Conservation (phyloP, 2,797 vertebrate genomes). For the Sebastes goodei region DNA sequence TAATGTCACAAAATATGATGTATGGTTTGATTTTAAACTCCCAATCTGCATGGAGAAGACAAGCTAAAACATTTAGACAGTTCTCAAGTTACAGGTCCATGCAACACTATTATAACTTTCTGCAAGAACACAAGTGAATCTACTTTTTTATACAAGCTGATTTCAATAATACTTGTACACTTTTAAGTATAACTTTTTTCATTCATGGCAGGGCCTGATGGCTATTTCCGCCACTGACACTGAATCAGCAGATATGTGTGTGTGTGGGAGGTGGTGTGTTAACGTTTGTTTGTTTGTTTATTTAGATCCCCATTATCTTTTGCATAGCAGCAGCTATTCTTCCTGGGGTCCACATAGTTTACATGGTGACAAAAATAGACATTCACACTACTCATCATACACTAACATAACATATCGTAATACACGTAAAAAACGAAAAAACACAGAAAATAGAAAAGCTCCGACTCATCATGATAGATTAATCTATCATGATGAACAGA, state of each 20-base stretch:
- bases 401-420: no score
- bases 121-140: background rate
- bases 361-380: no score
- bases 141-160: background rate
- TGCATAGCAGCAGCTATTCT: no score
- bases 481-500: no score
- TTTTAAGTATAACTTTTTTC: background rate
- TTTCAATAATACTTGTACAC: background rate
- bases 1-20: background rate
- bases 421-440: no score
- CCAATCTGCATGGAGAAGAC: background rate
- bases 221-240: background rate
- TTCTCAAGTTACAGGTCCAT: background rate
- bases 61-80: background rate
- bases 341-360: no score
- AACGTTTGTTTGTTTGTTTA: no score
- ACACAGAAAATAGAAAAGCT: no score
- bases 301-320: no score
- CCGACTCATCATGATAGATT: no score
- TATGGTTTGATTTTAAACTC: background rate
- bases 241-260: background rate
- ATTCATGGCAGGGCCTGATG: background rate
- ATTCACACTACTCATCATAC: no score
- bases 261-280: no score
- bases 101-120: background rate